These are phyloP conservation scores for Geococcyx californianus DNA, from an alignment of 2,113 vertebrate genomes.

Conservation along the genomic window DNA sequence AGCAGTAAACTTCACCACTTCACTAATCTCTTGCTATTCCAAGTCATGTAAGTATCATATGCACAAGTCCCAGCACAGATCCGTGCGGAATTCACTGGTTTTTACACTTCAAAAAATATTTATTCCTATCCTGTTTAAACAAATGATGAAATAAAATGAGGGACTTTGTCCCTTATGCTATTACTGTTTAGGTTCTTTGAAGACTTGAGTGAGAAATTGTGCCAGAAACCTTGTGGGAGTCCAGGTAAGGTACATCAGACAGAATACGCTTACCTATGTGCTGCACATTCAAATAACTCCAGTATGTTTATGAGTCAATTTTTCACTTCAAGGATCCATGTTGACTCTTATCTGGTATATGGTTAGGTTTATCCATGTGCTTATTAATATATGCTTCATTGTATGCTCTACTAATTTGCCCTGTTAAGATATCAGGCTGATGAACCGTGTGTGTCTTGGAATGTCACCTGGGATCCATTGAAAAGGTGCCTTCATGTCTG, in stretches of 20 bases:
- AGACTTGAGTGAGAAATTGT: background rate
- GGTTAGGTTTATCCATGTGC: background rate
- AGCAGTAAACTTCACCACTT: background rate
- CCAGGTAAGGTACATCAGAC: background rate
- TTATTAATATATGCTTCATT: background rate
- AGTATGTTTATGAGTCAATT: background rate
- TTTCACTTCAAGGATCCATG: background rate
- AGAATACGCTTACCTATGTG: background rate
- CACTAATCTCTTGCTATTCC: background rate
- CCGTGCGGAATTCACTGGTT: background rate
- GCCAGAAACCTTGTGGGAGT: background rate
- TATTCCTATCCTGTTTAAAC: background rate
- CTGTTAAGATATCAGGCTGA: background rate
- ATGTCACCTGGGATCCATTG: background rate
- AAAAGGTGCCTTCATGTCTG: background rate
- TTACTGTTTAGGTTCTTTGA: background rate
- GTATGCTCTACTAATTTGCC: background rate
- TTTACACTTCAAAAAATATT: background rate
- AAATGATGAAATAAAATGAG: background rate
- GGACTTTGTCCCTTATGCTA: background rate
- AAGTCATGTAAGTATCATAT: background rate
- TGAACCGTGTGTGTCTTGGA: background rate
- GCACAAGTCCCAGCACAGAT: background rate
- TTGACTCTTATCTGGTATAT: background rate
- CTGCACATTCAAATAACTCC: background rate